Evolutionary conservation across 2,113 vertebrate species (phyloP), one percentile per base, ranked within the genome.

Genomic region (Solea senegalensis): DNA sequence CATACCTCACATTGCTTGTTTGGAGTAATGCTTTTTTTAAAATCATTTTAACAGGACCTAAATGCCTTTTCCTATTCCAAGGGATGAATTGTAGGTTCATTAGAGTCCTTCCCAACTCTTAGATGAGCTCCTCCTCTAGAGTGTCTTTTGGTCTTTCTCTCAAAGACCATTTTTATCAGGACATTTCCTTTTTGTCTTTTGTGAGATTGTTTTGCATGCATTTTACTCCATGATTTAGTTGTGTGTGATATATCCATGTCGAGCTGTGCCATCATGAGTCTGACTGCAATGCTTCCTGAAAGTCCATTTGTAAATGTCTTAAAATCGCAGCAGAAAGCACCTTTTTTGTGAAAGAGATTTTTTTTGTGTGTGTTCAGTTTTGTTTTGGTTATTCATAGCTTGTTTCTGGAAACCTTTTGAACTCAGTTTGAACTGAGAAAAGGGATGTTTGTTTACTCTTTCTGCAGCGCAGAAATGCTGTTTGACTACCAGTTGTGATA

Each of bases 1-100:
- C 89, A 89, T 90, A 90, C 88, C 91, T 92, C 91, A 89, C 86
- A 82, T 88, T 85, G 85, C 88, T 91, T 89, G 61, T 78, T 74
- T 69, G 78, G 77, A 88, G 86, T 90, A 86, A 84, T 87, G 82
- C 82, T 83, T 81, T 65, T 76, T 76, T 69, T 74, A 68, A 21
- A 21, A 72, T 84, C 61, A 71, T 87, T 89, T 85, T 13, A 87
- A 82, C 71, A 53, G 83, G 86, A 92, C 84, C 84, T 90, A 79
- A 85, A 85, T 86, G 84, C 86, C 85, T 89, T 88, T 80, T 88
- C 68, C 63, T 82, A 77, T 70, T 76, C 72, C 70, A 68, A 69
- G 81, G 84, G 82, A 83, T 86, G 57, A 86, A 81, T 62, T 66
- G 54, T 81, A 53, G 73, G 75, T 87, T 60, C 70, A 70, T 80